These are phyloP conservation scores for Champsocephalus esox DNA, from an alignment of 2,797 vertebrate species.

Conservation along the genomic window DNA sequence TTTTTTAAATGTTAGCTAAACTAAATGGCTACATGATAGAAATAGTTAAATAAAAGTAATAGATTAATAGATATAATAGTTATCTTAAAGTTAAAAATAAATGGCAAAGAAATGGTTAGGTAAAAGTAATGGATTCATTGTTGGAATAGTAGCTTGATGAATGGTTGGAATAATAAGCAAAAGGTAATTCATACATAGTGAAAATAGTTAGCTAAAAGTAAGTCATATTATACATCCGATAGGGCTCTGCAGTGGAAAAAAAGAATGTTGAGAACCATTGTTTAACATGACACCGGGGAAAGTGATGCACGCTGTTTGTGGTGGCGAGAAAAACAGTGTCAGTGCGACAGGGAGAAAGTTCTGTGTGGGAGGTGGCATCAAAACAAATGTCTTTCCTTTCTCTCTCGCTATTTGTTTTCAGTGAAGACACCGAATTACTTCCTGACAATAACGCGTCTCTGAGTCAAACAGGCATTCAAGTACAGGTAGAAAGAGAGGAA, in stretches of 20 bases:
- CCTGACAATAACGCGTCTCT: slow-evolving; percentile 29
- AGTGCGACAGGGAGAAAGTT: slow-evolving; percentile 43
- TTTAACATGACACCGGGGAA: slow-evolving; percentile 24
- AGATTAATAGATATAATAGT: too few species aligned
- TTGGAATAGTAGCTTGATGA: background rate
- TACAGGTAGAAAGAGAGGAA: slow-evolving; percentile 37
- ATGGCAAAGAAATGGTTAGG: too few species aligned
- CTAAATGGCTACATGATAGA: background rate
- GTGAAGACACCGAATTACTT: slow-evolving; percentile 39
- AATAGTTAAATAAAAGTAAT: background rate
- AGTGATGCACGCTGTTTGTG: slow-evolving; percentile 33
- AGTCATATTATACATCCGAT: background rate
- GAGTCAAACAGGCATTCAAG: slow-evolving; percentile 31
- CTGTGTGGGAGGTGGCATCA: slow-evolving; percentile 49
- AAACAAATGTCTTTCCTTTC: slow-evolving; percentile 31
- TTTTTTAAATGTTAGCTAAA: too few species aligned
- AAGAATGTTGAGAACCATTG: slow-evolving; percentile 1
- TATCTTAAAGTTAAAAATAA: too few species aligned
- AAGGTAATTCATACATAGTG: too few species aligned
- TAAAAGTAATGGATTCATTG: too few species aligned
- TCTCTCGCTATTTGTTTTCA: slow-evolving; percentile 39
- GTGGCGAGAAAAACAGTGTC: slow-evolving; percentile 19
- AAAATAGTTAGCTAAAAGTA: too few species aligned
- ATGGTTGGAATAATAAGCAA: too few species aligned
- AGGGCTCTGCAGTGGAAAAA: background rate